A percentile compares a stretch with the other conserved stretches of the same genome.
These are phyloP conservation scores for Rattus norvegicus DNA, from an alignment of 2,113 vertebrate genomes.

Conservation along the genomic window DNA sequence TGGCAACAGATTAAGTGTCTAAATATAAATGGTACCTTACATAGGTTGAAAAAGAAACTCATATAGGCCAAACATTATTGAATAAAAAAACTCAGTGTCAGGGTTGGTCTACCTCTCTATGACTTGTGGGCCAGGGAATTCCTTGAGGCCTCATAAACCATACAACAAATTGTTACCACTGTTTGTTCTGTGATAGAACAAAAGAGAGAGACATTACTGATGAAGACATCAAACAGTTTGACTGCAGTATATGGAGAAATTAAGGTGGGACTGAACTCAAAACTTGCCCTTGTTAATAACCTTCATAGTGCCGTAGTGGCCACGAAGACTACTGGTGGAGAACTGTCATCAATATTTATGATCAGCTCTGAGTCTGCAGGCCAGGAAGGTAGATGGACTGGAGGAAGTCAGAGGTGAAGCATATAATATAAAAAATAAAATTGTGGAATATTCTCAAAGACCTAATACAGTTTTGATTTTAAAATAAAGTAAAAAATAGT, in stretches of 20 bases:
- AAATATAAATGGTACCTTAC: neutral
- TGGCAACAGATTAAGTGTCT: neutral
- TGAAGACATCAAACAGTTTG: neutral
- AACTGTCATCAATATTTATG: neutral
- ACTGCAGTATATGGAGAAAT: neutral
- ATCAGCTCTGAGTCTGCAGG: neutral
- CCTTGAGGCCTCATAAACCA: neutral
- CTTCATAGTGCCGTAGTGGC: neutral
- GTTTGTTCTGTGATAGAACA: neutral
- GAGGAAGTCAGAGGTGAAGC: neutral
- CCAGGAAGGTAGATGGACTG: neutral
- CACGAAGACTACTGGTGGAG: neutral
- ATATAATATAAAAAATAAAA: neutral
- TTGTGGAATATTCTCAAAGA: neutral
- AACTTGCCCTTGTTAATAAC: neutral
- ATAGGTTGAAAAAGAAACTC: neutral
- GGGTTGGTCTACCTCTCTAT: neutral
- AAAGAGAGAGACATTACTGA: neutral
- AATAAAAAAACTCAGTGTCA: neutral
- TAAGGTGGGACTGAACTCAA: neutral
- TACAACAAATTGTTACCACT: neutral
- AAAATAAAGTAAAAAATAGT: no score
- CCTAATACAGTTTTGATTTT: neutral
- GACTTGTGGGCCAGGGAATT: neutral
- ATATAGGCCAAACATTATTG: neutral